Evolutionary conservation across 2,888 invertebrate genomes (phyloP).

Genomic region (Habroteleia sp.): DNA sequence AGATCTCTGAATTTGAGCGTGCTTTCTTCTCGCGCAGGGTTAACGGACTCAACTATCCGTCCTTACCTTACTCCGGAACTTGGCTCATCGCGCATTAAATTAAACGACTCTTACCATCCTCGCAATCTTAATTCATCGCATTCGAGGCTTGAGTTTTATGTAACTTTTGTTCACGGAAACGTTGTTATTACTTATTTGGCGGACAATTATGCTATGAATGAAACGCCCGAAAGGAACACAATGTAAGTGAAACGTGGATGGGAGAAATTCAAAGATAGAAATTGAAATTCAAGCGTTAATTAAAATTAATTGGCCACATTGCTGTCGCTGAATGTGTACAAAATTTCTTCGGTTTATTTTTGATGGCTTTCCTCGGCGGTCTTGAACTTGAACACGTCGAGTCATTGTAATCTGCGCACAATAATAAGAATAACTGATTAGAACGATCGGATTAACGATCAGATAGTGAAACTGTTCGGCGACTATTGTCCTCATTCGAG

Average conservation of each 20-base stretch:
- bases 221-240: conserved; percentile 39
- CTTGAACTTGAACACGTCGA: conserved; percentile 41
- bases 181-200: conserved; percentile 49
- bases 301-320: conserved; percentile 45
- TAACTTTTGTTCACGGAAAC: conserved; percentile 40
- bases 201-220: conserved; percentile 52
- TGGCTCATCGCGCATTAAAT: conserved; percentile 49
- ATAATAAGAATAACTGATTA: conserved; percentile 37
- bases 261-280: conserved; percentile 40
- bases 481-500: conserved; percentile 53
- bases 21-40: conserved; percentile 23
- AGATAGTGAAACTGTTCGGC: conserved; percentile 42
- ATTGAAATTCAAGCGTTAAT: conserved; percentile 29
- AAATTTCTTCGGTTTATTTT: too few relatives aligned
- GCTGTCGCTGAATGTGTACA: too few relatives aligned
- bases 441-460: conserved; percentile 47
- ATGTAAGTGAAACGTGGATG: conserved; percentile 46
- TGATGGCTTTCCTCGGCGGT: too few relatives aligned
- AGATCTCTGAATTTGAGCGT: conserved; percentile 6
- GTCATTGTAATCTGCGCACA: conserved; percentile 7
- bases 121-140: conserved; percentile 47
- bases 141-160: conserved; percentile 36
- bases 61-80: conserved; percentile 56
- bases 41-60: conserved; percentile 51
- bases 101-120: conserved; percentile 48